These are phyloP conservation scores for Pampusana beccarii DNA, from an alignment of 2,113 vertebrate genomes.

Conservation along the genomic window DNA sequence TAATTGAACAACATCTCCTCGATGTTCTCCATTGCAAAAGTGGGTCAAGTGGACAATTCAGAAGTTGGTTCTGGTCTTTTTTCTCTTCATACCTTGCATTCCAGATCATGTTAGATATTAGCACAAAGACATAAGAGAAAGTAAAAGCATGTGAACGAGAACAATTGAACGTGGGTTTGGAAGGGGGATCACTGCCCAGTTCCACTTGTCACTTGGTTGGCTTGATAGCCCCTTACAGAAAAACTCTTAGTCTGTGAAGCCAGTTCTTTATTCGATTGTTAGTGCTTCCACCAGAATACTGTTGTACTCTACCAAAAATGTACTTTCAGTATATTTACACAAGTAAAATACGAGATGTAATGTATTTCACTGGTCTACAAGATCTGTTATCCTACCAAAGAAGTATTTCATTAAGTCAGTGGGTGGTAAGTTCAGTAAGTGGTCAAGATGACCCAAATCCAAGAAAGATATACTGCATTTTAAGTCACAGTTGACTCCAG, in stretches of 20 bases:
- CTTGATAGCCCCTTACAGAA: not conserved
- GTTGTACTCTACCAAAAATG: not conserved
- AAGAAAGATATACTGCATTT: not conserved
- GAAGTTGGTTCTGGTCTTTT: not conserved
- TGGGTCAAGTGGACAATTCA: not conserved
- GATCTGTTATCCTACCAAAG: not conserved
- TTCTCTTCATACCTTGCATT: not conserved
- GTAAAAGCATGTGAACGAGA: not conserved
- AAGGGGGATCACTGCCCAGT: not conserved
- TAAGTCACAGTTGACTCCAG: not conserved
- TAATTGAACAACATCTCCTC: not conserved
- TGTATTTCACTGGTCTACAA: not conserved
- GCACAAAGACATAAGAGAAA: not conserved
- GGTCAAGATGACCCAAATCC: not conserved
- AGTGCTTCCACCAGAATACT: not conserved
- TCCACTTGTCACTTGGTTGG: fast-evolving
- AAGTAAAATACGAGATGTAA: not conserved
- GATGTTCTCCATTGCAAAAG: not conserved
- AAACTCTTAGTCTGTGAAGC: not conserved
- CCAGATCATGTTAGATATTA: not conserved
- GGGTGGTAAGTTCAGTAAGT: not conserved
- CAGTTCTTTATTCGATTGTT: not conserved
- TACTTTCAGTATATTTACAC: not conserved
- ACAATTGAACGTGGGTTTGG: not conserved
- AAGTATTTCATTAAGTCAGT: not conserved